Evolutionary conservation across 2,797 vertebrate genomes (phyloP).

Genomic region (Sebastes kiyomatsui): DNA sequence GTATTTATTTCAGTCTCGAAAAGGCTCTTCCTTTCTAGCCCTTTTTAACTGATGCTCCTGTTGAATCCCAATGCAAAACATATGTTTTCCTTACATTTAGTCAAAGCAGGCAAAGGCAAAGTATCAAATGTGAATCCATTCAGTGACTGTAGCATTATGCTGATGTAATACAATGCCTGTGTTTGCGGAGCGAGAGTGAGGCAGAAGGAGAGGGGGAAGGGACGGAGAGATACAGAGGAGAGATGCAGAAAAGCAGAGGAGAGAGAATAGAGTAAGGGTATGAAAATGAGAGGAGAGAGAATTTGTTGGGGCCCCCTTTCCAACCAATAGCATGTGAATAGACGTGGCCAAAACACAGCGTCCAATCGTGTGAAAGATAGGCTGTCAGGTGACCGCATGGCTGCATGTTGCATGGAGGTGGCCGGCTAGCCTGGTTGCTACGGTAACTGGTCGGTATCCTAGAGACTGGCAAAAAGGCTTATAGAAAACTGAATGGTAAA

Average conservation of each 20-base stretch:
- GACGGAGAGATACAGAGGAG: background rate
- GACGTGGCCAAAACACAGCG: conserved; percentile 35
- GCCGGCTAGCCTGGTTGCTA: conserved; percentile 69
- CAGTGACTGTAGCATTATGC: conserved; percentile 16
- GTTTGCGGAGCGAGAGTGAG: conserved; percentile 9
- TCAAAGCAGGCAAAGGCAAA: background rate
- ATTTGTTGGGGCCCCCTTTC: conserved; percentile 28
- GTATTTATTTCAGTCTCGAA: background rate
- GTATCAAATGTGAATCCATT: conserved; percentile 13
- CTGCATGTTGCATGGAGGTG: conserved; percentile 55
- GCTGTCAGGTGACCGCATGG: conserved; percentile 59
- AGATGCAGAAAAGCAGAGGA: conserved; percentile 9
- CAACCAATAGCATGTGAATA: conserved; percentile 34
- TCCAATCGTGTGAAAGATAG: conserved; percentile 52
- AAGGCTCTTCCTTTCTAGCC: background rate
- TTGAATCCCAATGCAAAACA: background rate
- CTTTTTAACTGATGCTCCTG: background rate
- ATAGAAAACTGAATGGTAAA: conserved; percentile 63
- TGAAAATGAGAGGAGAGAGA: conserved; percentile 29
- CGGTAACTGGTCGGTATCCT: conserved; percentile 75
- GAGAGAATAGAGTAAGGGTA: conserved; percentile 9
- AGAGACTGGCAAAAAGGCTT: conserved; percentile 69
- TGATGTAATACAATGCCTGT: conserved; percentile 32
- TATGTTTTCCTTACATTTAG: background rate
- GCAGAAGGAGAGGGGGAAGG: conserved; percentile 9